Percentiles rank a stretch among this genome's conserved stretches.
Conservation (phyloP, 2,797 vertebrate genomes). For the Rallus crepitans region DNA sequence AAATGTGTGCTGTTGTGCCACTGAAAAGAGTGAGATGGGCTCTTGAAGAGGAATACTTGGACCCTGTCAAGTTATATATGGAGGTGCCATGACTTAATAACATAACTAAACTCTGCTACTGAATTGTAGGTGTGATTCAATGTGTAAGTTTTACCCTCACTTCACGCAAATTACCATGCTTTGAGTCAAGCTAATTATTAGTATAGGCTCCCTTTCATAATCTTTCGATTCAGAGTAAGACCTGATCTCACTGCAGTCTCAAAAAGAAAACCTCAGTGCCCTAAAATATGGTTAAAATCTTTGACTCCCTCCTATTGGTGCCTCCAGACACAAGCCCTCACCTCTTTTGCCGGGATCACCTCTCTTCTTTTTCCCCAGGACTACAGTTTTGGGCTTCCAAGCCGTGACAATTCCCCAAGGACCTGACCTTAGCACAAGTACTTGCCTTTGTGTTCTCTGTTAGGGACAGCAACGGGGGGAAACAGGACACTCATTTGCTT, state of each 20-base stretch:
- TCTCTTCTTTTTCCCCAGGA: background rate
- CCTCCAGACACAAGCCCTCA: background rate
- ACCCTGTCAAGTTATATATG: background rate
- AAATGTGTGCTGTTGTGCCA: fast-evolving
- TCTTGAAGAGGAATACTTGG: background rate
- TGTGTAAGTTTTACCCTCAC: background rate
- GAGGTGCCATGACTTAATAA: constrained; percentile 28
- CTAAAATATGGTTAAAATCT: background rate
- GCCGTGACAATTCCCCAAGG: background rate
- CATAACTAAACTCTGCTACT: background rate
- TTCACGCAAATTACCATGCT: background rate
- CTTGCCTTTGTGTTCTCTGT: background rate
- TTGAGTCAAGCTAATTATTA: constrained; percentile 35
- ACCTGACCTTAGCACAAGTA: background rate
- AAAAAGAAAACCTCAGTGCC: background rate
- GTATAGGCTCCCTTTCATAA: background rate
- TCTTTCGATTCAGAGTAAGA: background rate
- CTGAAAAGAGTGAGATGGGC: background rate
- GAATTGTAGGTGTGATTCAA: constrained; percentile 15
- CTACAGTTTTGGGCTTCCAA: background rate
- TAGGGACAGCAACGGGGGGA: background rate
- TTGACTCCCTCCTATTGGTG: background rate
- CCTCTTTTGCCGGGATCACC: background rate
- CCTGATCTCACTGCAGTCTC: background rate
- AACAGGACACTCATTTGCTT: background rate